A percentile compares a stretch with the other conserved stretches of the same genome.
Evolutionary conservation across 2,888 invertebrate genomes (phyloP).

Genomic region (Epinotia ramella): DNA sequence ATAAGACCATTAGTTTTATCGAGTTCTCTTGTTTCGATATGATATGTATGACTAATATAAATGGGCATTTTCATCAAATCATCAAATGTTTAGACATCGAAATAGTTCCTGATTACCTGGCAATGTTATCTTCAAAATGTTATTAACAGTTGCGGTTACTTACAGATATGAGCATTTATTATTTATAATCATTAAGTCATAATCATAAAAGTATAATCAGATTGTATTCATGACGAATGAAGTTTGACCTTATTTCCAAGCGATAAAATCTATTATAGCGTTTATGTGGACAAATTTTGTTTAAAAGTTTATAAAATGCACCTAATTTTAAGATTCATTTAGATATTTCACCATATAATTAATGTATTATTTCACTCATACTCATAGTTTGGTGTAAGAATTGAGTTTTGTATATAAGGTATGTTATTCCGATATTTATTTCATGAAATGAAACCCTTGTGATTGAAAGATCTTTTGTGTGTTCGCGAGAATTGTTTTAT

Average conservation of each 20-base stretch:
- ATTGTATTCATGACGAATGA: not conserved
- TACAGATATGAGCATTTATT: conserved; percentile 61
- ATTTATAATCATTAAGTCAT: conserved; percentile 49
- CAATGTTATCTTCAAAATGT: not conserved
- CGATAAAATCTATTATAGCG: not conserved
- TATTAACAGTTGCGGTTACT: conserved; percentile 12
- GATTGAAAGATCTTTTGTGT: conserved; percentile 56
- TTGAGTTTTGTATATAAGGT: conserved; percentile 40
- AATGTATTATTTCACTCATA: conserved; percentile 39
- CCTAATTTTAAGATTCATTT: conserved; percentile 33
- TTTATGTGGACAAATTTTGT: conserved; percentile 17
- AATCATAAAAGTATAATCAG: not conserved
- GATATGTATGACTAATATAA: no score
- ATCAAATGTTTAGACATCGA: not conserved
- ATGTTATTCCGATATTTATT: conserved; percentile 37
- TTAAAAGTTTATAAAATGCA: conserved; percentile 12
- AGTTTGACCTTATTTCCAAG: conserved; percentile 3
- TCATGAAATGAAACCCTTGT: conserved; percentile 49
- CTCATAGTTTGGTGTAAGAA: conserved; percentile 30
- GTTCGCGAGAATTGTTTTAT: conserved; percentile 45
- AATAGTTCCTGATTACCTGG: not conserved
- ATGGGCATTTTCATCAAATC: not conserved
- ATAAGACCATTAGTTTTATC: no score
- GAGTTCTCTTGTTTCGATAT: no score
- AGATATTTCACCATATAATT: conserved; percentile 6